phyloP scores from a whole-genome alignment of 2,888 invertebrate genomes.

The Prosapia bicincta region DNA sequence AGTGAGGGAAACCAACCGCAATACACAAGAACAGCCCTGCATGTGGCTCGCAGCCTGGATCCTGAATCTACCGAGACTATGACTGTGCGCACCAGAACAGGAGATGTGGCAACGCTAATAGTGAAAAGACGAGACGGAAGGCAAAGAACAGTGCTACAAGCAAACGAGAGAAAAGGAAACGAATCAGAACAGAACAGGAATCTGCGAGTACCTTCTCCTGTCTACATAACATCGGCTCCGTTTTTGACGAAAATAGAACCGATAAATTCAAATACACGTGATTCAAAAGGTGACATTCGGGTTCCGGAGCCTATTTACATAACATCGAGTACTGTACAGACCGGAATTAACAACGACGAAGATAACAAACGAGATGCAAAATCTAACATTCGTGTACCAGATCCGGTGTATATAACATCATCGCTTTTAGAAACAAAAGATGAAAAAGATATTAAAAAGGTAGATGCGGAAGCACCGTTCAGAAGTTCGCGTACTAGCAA shows the following conservation, averaged over 20 bases:
- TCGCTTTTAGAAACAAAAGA: conserved; percentile 16
- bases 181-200: not conserved
- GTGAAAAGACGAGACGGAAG: conserved; percentile 59
- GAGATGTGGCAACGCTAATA: conserved; percentile 71
- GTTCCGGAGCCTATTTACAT: not conserved
- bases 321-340: not conserved
- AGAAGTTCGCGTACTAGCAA: conserved; percentile 50
- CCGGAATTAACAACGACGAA: not conserved
- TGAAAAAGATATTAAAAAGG: conserved; percentile 6
- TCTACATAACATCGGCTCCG: conserved; percentile 32
- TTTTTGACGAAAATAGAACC: conserved; percentile 42
- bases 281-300: not conserved
- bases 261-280: conserved; percentile 33
- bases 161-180: too few species aligned
- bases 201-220: not conserved
- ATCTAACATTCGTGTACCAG: conserved; percentile 3
- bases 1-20: conserved; percentile 31
- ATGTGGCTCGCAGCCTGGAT: conserved; percentile 59
- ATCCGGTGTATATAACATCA: conserved; percentile 13
- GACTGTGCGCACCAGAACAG: conserved; percentile 70
- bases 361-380: not conserved
- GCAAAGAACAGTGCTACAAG: not conserved
- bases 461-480: conserved; percentile 3
- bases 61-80: conserved; percentile 74
- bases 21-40: conserved; percentile 41